Conservation (phyloP, 2,113 vertebrate genomes). For the Motacilla alba region DNA sequence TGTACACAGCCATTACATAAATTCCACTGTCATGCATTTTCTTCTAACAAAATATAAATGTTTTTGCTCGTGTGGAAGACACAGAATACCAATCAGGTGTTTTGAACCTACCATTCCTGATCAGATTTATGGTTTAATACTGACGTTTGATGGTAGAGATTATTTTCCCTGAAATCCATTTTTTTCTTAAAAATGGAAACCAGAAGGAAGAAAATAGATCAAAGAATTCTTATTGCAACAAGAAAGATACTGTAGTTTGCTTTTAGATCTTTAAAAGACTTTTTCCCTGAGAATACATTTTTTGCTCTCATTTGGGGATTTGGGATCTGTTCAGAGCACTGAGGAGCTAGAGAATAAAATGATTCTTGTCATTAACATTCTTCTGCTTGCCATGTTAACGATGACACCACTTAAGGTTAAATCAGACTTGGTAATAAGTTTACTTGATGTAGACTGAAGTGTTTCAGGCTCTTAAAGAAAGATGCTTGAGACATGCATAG, state of each 20-base stretch:
- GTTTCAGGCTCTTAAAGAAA: slow-evolving; percentile 16
- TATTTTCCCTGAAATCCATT: slow-evolving; percentile 18
- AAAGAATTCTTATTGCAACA: slow-evolving; percentile 42
- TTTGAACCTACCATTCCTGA: slow-evolving; percentile 5
- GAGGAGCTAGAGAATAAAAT: slow-evolving; percentile 37
- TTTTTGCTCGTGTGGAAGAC: neutral
- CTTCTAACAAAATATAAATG: slow-evolving; percentile 36
- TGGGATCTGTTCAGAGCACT: slow-evolving; percentile 37
- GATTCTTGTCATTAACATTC: slow-evolving; percentile 45
- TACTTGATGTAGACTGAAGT: slow-evolving; percentile 25
- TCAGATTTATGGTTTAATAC: slow-evolving; percentile 39
- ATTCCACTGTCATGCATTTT: slow-evolving; percentile 37
- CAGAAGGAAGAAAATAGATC: slow-evolving; percentile 30
- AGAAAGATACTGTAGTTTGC: slow-evolving; percentile 16
- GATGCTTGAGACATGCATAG: neutral
- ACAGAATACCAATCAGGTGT: slow-evolving; percentile 16
- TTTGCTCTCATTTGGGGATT: neutral
- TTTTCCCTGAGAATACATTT: neutral
- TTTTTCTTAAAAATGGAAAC: slow-evolving; percentile 34
- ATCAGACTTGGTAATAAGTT: slow-evolving; percentile 57
- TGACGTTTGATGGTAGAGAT: slow-evolving; percentile 10
- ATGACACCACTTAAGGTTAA: slow-evolving; percentile 46
- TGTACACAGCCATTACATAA: neutral
- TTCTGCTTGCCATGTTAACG: slow-evolving; percentile 27
- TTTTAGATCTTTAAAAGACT: slow-evolving; percentile 47